Conservation (phyloP, 2,113 vertebrate species). For the Saccopteryx leptura region DNA sequence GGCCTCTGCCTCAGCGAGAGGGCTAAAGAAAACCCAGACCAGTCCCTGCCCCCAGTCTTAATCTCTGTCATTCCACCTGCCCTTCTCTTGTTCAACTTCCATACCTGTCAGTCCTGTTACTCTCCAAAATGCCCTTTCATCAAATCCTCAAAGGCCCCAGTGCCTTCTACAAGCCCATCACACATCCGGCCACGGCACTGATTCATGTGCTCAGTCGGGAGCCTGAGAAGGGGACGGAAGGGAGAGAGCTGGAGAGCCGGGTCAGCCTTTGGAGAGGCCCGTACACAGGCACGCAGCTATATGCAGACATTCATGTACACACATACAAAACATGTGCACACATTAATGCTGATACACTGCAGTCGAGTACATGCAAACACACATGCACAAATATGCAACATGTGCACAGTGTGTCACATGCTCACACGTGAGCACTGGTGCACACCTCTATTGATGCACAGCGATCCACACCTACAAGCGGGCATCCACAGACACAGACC, state of each 20-base stretch:
- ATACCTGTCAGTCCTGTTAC: not conserved
- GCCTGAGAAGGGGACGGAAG: not conserved
- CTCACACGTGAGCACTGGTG: not conserved
- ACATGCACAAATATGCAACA: not conserved
- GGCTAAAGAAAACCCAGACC: not conserved
- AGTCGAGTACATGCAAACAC: accelerated
- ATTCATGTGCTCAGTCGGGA: not conserved
- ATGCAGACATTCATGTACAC: too few species aligned
- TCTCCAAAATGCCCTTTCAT: not conserved
- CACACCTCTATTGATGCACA: not conserved
- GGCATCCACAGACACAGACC: not conserved
- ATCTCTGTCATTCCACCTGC: too few species aligned
- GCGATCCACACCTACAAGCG: not conserved
- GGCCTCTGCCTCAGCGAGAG: not conserved
- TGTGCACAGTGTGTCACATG: not conserved
- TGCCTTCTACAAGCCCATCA: not conserved
- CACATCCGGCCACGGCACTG: not conserved
- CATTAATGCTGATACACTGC: not conserved
- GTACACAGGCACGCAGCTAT: accelerated
- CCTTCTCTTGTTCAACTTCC: not conserved
- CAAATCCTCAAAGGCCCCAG: not conserved
- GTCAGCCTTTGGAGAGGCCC: not conserved
- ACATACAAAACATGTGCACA: not conserved
- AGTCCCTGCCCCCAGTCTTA: not conserved
- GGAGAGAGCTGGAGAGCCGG: not conserved